Conservation (phyloP, 2,888 invertebrate genomes). For the Pachydiplax longipennis region DNA sequence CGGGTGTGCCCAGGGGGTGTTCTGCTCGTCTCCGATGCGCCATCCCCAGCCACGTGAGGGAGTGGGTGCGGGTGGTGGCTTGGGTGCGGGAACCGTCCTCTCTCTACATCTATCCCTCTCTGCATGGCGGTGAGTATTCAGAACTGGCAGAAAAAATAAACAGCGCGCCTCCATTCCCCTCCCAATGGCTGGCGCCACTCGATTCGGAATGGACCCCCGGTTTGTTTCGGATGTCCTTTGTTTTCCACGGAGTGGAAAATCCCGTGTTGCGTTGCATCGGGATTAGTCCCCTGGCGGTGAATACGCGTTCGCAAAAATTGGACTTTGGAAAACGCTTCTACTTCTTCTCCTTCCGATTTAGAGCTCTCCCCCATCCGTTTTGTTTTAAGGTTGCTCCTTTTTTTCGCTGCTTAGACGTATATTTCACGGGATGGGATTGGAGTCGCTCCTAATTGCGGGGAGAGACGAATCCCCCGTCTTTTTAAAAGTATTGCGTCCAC, state of each 20-base stretch:
- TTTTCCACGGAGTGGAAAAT: background rate
- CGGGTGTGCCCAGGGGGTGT: constrained; percentile 74
- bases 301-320: background rate
- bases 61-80: constrained; percentile 75
- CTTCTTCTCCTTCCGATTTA: constrained; percentile 35
- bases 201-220: background rate
- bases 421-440: background rate
- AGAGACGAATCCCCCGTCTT: too few relatives aligned
- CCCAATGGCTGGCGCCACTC: background rate
- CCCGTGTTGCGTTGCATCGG: constrained; percentile 1
- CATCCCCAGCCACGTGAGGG: constrained; percentile 76
- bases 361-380: background rate
- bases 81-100: constrained; percentile 78
- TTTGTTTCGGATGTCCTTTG: background rate
- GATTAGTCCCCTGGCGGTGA: background rate
- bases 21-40: constrained; percentile 76
- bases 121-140: constrained; percentile 72
- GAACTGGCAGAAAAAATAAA: background rate
- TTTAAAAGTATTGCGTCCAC: too few relatives aligned
- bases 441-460: background rate
- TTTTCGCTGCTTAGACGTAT: background rate
- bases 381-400: background rate
- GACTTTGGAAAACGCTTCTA: constrained; percentile 3
- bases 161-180: background rate
- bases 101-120: constrained; percentile 75